These are phyloP conservation scores for Eupeodes latifasciatus DNA, from an alignment of 2,888 invertebrate genomes.

Conservation along the genomic window DNA sequence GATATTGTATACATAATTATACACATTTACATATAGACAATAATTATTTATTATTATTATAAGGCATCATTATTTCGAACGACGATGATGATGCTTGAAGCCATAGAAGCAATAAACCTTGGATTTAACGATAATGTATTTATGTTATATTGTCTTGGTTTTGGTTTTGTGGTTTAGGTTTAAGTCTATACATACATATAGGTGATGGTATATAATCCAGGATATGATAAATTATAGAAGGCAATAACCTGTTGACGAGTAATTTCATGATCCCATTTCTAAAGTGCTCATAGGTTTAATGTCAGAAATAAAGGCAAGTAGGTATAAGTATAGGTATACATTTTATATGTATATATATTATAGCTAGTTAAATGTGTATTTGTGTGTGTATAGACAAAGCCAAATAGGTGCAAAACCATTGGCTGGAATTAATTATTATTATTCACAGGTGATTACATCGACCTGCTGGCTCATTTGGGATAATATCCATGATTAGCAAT, in stretches of 20 bases:
- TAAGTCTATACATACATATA: conserved; percentile 3
- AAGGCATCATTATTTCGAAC: conserved; percentile 14
- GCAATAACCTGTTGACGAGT: conserved; percentile 62
- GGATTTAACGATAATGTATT: conserved; percentile 62
- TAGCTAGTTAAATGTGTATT: no score
- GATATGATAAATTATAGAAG: not conserved
- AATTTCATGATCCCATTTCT: conserved; percentile 53
- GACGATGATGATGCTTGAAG: conserved; percentile 14
- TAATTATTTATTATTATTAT: conserved; percentile 13
- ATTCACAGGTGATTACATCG: conserved; percentile 56
- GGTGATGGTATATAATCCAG: no score
- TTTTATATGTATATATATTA: no score
- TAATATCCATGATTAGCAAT: conserved; percentile 42
- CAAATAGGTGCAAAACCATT: conserved; percentile 21
- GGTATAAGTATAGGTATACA: no score
- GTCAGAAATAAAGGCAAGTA: conserved; percentile 11
- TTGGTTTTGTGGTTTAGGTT: conserved; percentile 32
- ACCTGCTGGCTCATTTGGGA: conserved; percentile 38
- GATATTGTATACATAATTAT: not conserved
- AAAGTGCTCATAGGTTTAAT: conserved; percentile 38
- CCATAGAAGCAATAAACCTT: conserved; percentile 29
- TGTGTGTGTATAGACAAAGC: no score
- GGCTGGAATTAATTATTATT: conserved; percentile 62
- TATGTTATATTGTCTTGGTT: conserved; percentile 52
- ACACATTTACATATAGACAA: not conserved